Evolutionary conservation across 1,140 invertebrate species (phyloP), one percentile per base, ranked within the genome.

Genomic region (Rhynchophorus ferrugineus): DNA sequence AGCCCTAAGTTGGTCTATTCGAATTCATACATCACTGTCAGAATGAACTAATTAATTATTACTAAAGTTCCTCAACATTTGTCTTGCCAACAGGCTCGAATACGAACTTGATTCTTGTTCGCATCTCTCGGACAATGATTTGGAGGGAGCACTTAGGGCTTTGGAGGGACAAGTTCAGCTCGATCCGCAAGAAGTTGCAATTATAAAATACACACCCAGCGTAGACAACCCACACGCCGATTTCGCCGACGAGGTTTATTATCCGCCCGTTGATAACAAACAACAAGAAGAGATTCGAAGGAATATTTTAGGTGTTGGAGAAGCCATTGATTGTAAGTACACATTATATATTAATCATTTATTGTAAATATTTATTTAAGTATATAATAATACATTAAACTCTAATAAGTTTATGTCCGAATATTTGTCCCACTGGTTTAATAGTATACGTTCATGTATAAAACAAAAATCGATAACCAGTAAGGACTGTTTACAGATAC

Each of bases 231-330:
- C 77, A 1, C 76, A 81, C 55, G 76, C 78, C 3, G 77, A 84
- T 56, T 87, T 81, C 62, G 83, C 84, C 2, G 84, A 88, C 60
- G 81, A 87, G 69, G 71, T 87, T n/a, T 90, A 86, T 65, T 83
- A 78, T 66, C 83, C 87, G 21, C 81, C 84, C 14, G 63, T 65
- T n/a, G 62, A 64, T 18, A 60, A 61, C 2, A 38, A 14, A 7
- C 45, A 56, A 13, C 51, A 60, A 33, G 56, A 60, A 11, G 47
- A 59, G 5, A 24, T 63, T 7, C 47, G 65, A 8, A 56, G 67
- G n/a, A 59, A 66, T 34, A 67, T 70, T 51, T 39, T 67, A 33
- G 58, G 59, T 19, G 43, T 57, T 7, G 66, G 44, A 22, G 14
- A 46, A 42, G 51, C 21, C 20, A 35, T 54, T 22, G 44, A 54